Conservation (phyloP, 2,888 invertebrate species). For the Hemithea aestivaria region DNA sequence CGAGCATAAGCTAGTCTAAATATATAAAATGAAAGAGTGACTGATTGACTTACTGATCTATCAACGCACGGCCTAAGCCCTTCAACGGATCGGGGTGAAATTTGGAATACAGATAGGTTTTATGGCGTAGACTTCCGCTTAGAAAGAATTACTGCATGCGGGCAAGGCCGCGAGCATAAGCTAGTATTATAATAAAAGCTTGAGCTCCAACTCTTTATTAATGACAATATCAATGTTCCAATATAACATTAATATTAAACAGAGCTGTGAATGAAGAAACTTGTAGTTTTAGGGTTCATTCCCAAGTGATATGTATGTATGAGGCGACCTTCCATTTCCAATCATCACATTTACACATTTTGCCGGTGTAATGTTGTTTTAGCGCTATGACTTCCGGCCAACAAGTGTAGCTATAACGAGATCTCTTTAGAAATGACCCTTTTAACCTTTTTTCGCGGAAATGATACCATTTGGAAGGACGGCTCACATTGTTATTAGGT, state of each 20-base stretch:
- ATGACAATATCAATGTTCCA: too few relatives aligned
- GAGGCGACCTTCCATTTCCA: constrained; percentile 14
- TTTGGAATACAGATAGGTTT: too few relatives aligned
- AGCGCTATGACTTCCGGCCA: constrained; percentile 40
- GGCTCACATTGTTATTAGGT: constrained; percentile 49
- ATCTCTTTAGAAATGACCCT: constrained; percentile 44
- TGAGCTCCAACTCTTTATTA: too few relatives aligned
- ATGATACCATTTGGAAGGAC: constrained; percentile 46
- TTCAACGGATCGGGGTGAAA: too few relatives aligned
- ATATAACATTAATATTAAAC: constrained; percentile 8
- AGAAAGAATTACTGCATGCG: too few relatives aligned
- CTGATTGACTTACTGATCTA: too few relatives aligned
- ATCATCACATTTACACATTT: constrained; percentile 30
- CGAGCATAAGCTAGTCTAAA: too few relatives aligned
- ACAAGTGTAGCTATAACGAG: constrained; percentile 46
- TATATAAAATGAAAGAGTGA: too few relatives aligned
- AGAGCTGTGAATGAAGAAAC: constrained; percentile 11
- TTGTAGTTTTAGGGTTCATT: constrained; percentile 13
- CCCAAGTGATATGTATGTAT: constrained; percentile 13
- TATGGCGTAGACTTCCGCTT: too few relatives aligned
- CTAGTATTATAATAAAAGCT: too few relatives aligned
- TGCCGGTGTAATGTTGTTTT: constrained; percentile 34
- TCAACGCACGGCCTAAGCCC: too few relatives aligned
- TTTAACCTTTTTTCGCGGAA: constrained; percentile 49
- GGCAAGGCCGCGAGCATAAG: too few relatives aligned